Conservation (phyloP, 2,797 vertebrate genomes). For the Carduelis carduelis region DNA sequence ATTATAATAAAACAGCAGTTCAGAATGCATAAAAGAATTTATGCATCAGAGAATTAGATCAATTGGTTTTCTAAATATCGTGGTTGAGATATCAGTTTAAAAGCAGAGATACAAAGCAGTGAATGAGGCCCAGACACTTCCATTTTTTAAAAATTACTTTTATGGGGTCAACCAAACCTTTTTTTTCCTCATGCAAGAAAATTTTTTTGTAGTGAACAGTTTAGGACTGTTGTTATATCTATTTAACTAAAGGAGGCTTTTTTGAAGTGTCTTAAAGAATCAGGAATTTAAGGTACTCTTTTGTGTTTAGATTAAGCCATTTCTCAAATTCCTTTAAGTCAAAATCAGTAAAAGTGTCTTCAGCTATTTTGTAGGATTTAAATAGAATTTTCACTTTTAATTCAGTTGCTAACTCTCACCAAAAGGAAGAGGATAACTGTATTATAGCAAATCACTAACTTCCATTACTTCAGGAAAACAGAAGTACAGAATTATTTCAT, state of each 20-base stretch:
- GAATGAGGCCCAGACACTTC: neutral
- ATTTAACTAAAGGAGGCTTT: neutral
- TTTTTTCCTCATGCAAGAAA: neutral
- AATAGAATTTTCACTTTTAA: neutral
- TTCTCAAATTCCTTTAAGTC: neutral
- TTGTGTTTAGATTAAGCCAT: neutral
- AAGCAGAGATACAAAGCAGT: neutral
- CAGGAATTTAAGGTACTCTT: neutral
- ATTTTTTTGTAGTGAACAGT: neutral
- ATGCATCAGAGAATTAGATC: neutral
- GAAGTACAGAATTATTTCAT: neutral
- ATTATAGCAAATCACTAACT: neutral
- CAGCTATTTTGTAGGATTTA: neutral
- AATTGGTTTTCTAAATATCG: neutral
- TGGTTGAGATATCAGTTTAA: neutral
- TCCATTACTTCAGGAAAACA: neutral
- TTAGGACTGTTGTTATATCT: neutral
- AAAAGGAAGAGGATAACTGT: neutral
- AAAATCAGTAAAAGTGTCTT: neutral
- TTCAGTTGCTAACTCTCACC: neutral
- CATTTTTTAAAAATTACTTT: rapidly evolving
- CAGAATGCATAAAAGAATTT: neutral
- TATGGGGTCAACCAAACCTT: rapidly evolving
- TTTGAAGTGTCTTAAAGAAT: neutral
- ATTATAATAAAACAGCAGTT: neutral